Evolutionary conservation across 2,888 invertebrate species (phyloP).

Genomic region (Thymelicus acteon): DNA sequence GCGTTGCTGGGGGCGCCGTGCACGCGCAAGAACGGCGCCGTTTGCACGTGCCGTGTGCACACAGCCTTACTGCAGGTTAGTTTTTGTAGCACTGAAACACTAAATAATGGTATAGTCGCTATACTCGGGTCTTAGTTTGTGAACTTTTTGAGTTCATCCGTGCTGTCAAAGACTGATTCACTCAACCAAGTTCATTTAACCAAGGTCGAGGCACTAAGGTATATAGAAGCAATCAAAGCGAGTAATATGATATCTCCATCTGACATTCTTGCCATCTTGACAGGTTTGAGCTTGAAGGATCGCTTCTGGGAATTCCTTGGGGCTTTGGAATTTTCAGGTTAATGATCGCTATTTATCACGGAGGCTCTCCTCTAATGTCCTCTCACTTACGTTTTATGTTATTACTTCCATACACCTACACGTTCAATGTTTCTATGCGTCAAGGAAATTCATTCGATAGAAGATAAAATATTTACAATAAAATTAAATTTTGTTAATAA

Average conservation of each 20-base stretch:
- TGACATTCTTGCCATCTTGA: conserved; percentile 33
- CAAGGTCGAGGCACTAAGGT: background rate
- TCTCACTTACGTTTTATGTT: conserved; percentile 11
- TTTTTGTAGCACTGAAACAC: background rate
- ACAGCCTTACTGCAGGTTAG: conserved; percentile 74
- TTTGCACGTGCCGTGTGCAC: conserved; percentile 77
- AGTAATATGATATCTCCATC: conserved; percentile 22
- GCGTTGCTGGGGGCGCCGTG: conserved; percentile 79
- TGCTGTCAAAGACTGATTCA: background rate
- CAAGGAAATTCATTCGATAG: background rate
- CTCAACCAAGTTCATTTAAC: background rate
- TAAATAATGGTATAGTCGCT: background rate
- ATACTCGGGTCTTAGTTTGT: no score
- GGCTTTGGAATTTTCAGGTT: conserved; percentile 33
- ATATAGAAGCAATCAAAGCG: background rate
- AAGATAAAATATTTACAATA: no score
- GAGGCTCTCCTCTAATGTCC: conserved; percentile 24
- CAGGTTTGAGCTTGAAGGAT: conserved; percentile 30
- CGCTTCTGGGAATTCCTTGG: conserved; percentile 24
- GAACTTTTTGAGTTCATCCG: no score
- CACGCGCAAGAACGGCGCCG: conserved; percentile 78
- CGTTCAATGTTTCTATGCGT: conserved; percentile 2
- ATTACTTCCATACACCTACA: conserved; percentile 5
- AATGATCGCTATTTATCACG: conserved; percentile 34
- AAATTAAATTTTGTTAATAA: no score